phyloP scores from a whole-genome alignment of 2,113 vertebrate species.

The Scalopus aquaticus region DNA sequence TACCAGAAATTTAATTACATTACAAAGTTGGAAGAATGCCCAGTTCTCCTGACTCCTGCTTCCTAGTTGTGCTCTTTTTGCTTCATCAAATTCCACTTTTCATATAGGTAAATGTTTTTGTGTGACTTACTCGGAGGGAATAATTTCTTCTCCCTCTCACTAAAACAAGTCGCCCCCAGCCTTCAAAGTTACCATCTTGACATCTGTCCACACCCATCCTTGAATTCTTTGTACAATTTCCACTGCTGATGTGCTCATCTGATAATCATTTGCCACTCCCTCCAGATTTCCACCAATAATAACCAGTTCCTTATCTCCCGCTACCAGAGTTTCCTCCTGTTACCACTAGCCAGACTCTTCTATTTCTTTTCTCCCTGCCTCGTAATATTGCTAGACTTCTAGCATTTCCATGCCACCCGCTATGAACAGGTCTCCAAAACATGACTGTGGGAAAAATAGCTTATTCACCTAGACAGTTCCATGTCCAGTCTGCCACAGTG shows the following conservation, averaged over 20 bases:
- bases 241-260: background rate
- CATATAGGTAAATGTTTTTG: background rate
- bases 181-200: background rate
- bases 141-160: background rate
- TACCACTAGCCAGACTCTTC: background rate
- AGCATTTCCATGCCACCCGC: background rate
- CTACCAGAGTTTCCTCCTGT: background rate
- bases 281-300: conserved; percentile 37
- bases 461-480: too few relatives aligned
- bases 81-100: background rate
- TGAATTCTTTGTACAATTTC: background rate
- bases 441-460: too few relatives aligned
- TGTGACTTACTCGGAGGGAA: background rate
- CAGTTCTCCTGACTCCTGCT: background rate
- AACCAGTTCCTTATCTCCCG: conserved; percentile 22
- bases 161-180: background rate
- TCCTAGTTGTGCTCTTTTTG: background rate
- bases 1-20: background rate
- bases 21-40: background rate
- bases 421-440: background rate
- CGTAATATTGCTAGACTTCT: background rate
- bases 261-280: conserved; percentile 49
- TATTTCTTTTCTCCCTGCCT: background rate
- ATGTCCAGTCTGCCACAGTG: background rate
- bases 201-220: background rate